Conservation (phyloP, 2,797 vertebrate genomes). For the Phrynocephalus forsythii region DNA sequence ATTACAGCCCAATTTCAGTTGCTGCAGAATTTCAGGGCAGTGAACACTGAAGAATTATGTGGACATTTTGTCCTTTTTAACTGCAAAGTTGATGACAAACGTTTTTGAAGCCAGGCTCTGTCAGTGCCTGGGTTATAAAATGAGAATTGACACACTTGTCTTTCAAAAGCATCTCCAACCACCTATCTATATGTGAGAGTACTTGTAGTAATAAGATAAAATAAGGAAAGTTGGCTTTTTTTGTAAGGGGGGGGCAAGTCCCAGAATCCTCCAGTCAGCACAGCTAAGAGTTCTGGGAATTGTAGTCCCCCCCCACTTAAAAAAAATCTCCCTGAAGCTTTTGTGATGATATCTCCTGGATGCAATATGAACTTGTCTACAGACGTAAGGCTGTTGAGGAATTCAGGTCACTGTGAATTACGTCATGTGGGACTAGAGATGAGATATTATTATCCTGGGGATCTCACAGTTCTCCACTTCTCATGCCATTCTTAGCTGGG, state of each 20-base stretch:
- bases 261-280: not conserved
- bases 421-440: not conserved
- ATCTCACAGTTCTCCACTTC: not conserved
- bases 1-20: not conserved
- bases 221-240: not conserved
- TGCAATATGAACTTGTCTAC: not conserved
- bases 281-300: not conserved
- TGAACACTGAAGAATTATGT: not conserved
- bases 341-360: too few species aligned
- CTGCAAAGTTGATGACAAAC: not conserved
- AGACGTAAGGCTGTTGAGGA: not conserved
- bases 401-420: not conserved
- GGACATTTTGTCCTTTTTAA: not conserved
- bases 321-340: not conserved
- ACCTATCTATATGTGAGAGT: not conserved
- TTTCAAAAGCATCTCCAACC: not conserved
- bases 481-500: not conserved
- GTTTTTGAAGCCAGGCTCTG: not conserved
- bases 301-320: not conserved
- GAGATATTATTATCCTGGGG: not conserved
- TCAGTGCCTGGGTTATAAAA: not conserved
- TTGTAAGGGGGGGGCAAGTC: not conserved
- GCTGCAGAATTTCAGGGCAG: constrained; percentile 7
- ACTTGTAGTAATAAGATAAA: not conserved
- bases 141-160: not conserved